Evolutionary conservation across 2,797 vertebrate genomes (phyloP).

Genomic region (Eulemur albifrons): DNA sequence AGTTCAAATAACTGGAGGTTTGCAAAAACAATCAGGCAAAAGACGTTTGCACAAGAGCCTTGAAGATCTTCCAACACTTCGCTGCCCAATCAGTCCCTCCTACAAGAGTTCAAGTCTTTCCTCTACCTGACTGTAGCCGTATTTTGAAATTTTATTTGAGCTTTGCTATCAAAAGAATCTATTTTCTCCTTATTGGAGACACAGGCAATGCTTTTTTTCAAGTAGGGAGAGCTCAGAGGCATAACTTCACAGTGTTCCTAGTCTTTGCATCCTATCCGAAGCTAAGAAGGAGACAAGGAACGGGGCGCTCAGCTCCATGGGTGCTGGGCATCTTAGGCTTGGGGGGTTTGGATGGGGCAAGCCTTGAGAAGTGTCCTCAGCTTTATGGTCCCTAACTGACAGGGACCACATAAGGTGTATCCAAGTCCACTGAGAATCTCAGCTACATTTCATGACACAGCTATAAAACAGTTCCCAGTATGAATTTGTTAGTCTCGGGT

Average conservation of each 20-base stretch:
- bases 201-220: neutral
- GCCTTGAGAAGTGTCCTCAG: neutral
- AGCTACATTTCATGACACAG: neutral
- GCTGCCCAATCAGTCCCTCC: neutral
- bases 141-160: neutral
- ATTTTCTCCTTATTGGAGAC: neutral
- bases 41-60: neutral
- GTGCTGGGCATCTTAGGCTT: neutral
- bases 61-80: neutral
- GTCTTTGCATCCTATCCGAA: neutral
- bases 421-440: neutral
- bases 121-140: neutral
- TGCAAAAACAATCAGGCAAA: constrained; percentile 23
- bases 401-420: neutral
- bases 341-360: neutral
- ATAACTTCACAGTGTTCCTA: neutral
- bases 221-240: fast-evolving
- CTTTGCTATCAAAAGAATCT: neutral
- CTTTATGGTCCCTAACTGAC: neutral
- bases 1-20: neutral
- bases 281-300: neutral
- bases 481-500: neutral
- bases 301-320: no score
- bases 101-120: neutral
- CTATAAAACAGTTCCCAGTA: neutral